phyloP scores from a whole-genome alignment of 2,113 vertebrate species.

The Gallinago undulata region DNA sequence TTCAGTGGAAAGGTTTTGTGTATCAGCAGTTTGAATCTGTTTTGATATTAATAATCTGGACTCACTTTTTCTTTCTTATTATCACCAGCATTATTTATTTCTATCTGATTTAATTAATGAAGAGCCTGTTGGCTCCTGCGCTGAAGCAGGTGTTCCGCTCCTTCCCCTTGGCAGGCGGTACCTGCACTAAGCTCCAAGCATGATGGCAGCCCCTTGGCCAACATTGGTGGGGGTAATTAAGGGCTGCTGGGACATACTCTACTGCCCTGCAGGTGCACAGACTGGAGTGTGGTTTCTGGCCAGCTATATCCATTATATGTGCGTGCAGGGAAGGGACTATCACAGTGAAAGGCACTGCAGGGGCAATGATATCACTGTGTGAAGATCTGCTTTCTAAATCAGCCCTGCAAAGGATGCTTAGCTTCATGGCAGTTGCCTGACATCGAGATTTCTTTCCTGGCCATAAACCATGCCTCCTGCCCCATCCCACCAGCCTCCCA shows the following conservation, averaged over 20 bases:
- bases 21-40: not conserved
- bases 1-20: not conserved
- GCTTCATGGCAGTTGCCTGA: not conserved
- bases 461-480: not conserved
- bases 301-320: not conserved
- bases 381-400: not conserved
- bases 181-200: not conserved
- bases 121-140: not conserved
- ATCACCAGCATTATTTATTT: not conserved
- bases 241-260: not conserved
- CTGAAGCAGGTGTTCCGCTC: not conserved
- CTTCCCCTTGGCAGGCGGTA: not conserved
- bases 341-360: not conserved
- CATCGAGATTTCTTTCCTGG: not conserved
- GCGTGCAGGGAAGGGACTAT: not conserved
- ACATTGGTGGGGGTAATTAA: not conserved
- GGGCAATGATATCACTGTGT: not conserved
- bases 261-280: not conserved
- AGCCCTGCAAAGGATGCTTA: not conserved
- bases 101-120: slow-evolving; percentile 29
- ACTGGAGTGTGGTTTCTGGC: not conserved
- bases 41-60: slow-evolving; percentile 27
- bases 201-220: not conserved
- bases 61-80: not conserved
- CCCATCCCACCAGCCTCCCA: not conserved